Conservation (phyloP, 2,797 vertebrate species). For the Galago senegalensis region DNA sequence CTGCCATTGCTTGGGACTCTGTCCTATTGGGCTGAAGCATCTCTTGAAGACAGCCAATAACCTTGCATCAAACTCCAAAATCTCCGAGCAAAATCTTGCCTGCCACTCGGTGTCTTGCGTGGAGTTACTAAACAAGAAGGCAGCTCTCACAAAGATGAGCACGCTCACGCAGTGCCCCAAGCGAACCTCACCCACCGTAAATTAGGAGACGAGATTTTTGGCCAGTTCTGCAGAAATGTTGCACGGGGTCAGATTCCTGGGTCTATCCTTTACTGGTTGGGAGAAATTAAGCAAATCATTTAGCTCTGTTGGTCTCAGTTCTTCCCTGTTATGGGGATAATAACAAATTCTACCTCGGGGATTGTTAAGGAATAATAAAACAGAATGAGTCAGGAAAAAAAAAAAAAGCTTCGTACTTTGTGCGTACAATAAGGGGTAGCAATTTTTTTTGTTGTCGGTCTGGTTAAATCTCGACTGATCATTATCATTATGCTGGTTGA, state of each 20-base stretch:
- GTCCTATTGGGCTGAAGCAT: background rate
- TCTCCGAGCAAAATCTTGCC: background rate
- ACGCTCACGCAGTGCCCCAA: background rate
- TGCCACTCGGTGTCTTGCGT: background rate
- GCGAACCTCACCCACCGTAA: background rate
- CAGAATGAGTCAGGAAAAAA: background rate
- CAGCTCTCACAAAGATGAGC: background rate
- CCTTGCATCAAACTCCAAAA: background rate
- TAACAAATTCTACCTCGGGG: background rate
- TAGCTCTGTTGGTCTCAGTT: background rate
- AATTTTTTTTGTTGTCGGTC: background rate
- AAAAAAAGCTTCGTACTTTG: background rate
- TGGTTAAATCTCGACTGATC: constrained; percentile 11
- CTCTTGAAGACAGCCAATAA: background rate
- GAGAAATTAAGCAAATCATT: background rate
- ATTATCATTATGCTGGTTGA: background rate
- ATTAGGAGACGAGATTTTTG: background rate
- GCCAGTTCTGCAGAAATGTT: background rate
- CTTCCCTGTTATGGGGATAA: background rate
- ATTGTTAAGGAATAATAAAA: background rate
- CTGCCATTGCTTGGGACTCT: background rate
- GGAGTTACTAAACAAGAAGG: background rate
- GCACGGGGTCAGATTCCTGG: background rate
- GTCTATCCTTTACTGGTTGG: background rate
- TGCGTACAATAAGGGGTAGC: background rate